Percentiles rank a stretch among this genome's conserved stretches.
These are phyloP conservation scores for Molossus alvarezi DNA, from an alignment of 2,797 vertebrate species.

Conservation along the genomic window DNA sequence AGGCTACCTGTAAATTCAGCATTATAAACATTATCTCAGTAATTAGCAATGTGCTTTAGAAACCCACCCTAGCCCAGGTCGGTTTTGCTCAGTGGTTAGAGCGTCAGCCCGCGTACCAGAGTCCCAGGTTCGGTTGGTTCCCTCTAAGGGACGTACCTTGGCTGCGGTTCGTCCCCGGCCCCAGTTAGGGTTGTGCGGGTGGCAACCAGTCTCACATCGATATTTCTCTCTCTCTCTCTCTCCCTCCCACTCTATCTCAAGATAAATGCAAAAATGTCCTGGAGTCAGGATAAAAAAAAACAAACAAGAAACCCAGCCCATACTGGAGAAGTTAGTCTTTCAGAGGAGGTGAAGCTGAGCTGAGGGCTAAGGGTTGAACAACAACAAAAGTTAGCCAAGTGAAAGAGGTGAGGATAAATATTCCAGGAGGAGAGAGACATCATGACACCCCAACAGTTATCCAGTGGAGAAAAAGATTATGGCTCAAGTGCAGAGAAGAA, in stretches of 20 bases:
- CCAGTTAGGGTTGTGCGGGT: too few relatives aligned
- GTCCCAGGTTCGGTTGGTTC: too few relatives aligned
- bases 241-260: too few relatives aligned
- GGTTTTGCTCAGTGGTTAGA: too few relatives aligned
- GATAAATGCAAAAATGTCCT: too few relatives aligned
- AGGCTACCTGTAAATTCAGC: constrained; percentile 35
- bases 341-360: neutral
- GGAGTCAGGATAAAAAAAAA: too few relatives aligned
- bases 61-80: neutral
- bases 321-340: constrained; percentile 39
- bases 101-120: too few relatives aligned
- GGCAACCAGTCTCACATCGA: too few relatives aligned
- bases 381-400: neutral
- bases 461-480: neutral
- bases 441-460: neutral
- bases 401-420: neutral
- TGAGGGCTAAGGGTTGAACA: neutral
- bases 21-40: constrained; percentile 15
- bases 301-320: constrained; percentile 6
- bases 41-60: constrained; percentile 41
- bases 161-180: too few relatives aligned
- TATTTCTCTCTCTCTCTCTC: too few relatives aligned
- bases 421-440: neutral
- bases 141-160: too few relatives aligned
- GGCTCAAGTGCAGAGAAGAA: neutral